These are phyloP conservation scores for Venusia cambrica DNA, from an alignment of 2,888 invertebrate genomes.

Conservation along the genomic window DNA sequence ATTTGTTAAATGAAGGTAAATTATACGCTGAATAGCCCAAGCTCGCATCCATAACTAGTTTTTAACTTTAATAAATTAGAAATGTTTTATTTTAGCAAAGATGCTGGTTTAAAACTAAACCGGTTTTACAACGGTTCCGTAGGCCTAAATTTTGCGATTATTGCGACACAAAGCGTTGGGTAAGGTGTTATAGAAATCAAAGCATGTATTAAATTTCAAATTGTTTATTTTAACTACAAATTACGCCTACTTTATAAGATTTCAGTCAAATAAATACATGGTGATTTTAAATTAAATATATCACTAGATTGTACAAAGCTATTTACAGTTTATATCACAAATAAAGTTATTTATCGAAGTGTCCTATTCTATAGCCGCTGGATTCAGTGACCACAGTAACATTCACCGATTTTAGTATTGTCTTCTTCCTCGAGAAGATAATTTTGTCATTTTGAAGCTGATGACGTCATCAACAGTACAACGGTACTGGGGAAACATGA, in stretches of 20 bases:
- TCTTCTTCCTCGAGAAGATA: no score
- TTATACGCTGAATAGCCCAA: no score
- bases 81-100: no score
- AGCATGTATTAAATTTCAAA: constrained; percentile 53
- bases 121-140: background rate
- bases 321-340: constrained; percentile 79
- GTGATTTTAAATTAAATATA: constrained; percentile 76
- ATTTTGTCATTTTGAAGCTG: no score
- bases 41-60: no score
- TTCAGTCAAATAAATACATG: constrained; percentile 81
- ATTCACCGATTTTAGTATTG: no score
- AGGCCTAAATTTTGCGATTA: constrained; percentile 23
- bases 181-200: constrained; percentile 44
- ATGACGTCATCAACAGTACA: no score
- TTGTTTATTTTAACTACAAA: constrained; percentile 69
- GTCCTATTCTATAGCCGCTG: constrained; percentile 59
- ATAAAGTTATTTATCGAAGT: constrained; percentile 58
- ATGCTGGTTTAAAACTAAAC: constrained; percentile 1
- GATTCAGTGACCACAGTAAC: no score
- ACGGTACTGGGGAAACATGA: no score
- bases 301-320: constrained; percentile 80
- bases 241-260: constrained; percentile 71
- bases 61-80: no score
- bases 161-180: constrained; percentile 3
- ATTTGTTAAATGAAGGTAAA: no score